Conservation (phyloP, 2,797 vertebrate species). For the Oophaga sylvatica region DNA sequence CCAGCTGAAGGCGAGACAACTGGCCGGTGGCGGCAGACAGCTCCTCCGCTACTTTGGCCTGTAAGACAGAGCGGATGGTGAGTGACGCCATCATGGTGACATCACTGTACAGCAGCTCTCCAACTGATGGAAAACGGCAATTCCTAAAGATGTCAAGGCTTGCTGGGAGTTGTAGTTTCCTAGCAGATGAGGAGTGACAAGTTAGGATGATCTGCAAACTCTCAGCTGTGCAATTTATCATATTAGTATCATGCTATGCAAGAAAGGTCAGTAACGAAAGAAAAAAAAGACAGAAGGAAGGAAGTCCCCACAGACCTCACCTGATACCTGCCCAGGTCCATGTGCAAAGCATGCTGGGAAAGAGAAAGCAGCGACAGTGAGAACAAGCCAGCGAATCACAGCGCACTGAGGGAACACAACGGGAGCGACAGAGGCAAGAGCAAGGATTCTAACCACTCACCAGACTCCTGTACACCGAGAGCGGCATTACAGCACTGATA, state of each 20-base stretch:
- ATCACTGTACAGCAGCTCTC: background rate
- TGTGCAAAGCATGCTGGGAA: constrained; percentile 79
- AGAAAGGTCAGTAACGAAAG: background rate
- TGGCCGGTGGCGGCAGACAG: constrained; percentile 81
- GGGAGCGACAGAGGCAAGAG: too few species aligned
- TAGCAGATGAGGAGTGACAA: background rate
- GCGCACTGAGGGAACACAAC: background rate
- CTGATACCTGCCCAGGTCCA: constrained; percentile 83
- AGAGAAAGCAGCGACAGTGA: constrained; percentile 81
- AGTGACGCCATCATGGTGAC: background rate
- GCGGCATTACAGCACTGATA: background rate
- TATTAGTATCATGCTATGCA: background rate
- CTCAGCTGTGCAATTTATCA: background rate
- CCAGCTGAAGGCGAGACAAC: constrained; percentile 86
- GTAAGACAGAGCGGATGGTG: background rate
- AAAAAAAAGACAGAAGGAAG: background rate
- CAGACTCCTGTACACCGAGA: background rate
- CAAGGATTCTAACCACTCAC: too few species aligned
- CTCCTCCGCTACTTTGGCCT: constrained; percentile 90
- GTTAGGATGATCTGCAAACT: background rate
- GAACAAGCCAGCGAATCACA: constrained; percentile 60
- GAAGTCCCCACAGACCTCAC: constrained; percentile 76
- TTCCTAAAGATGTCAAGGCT: background rate
- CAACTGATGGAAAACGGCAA: background rate
- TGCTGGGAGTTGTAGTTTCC: background rate